phyloP scores from a whole-genome alignment of 2,797 vertebrate species.

The Notoglanidium macrostoma region DNA sequence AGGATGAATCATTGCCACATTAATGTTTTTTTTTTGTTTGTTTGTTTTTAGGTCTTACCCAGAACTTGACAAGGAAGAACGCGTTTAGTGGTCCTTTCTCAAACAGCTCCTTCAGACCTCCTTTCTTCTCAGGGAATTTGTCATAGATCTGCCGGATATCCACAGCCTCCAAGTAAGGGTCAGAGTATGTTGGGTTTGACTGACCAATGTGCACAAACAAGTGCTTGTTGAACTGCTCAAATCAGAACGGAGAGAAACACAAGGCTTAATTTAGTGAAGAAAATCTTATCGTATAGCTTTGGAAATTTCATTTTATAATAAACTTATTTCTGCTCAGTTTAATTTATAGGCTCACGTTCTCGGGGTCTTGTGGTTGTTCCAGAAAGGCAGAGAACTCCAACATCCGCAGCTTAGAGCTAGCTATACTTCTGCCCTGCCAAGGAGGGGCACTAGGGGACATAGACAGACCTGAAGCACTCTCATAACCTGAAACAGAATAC shows the following conservation, averaged over 20 bases:
- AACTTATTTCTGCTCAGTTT: not conserved
- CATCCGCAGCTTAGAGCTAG: conserved; percentile 91
- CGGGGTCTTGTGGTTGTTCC: conserved; percentile 89
- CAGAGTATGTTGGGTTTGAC: conserved; percentile 87
- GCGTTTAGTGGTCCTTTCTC: conserved; percentile 89
- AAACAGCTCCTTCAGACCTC: conserved; percentile 93
- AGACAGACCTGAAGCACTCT: conserved; percentile 81
- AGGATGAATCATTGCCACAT: not conserved
- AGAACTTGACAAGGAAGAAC: conserved; percentile 97
- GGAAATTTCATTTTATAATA: not conserved
- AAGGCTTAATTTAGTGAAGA: not conserved
- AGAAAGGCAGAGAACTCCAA: conserved; percentile 94
- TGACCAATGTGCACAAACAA: conserved; percentile 95
- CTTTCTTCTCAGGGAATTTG: conserved; percentile 96
- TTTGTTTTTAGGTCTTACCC: conserved; percentile 77
- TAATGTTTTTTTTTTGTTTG: not conserved
- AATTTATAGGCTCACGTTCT: conserved; percentile 78
- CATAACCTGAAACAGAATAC: conserved; percentile 78
- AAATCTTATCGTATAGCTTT: not conserved
- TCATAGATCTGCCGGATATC: conserved; percentile 96
- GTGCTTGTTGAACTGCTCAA: conserved; percentile 89
- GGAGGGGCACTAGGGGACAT: conserved; percentile 81
- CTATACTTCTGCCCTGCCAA: conserved; percentile 91
- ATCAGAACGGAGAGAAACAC: conserved; percentile 21
- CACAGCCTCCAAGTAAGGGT: conserved; percentile 92